These are phyloP conservation scores for Lepidocyrtoides sp. DNA, from an alignment of 2,888 invertebrate genomes.

Conservation along the genomic window DNA sequence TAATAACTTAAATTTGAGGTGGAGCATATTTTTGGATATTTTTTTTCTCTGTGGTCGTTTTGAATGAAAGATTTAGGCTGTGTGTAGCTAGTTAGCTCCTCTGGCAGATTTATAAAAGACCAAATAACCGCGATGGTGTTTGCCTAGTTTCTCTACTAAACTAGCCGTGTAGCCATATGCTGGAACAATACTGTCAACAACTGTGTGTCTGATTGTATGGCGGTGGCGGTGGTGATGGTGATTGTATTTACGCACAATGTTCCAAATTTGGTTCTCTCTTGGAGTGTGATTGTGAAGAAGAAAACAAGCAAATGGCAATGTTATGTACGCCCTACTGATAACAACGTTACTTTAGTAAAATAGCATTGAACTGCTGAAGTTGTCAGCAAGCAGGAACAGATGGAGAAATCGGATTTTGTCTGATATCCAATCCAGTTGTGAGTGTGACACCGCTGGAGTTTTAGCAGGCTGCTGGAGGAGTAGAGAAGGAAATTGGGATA, in stretches of 20 bases:
- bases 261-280: conserved; percentile 49
- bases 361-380: background rate
- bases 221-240: conserved; percentile 10
- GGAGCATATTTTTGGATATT: too few species aligned
- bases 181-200: conserved; percentile 47
- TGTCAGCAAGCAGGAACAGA: conserved; percentile 33
- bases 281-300: background rate
- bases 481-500: background rate
- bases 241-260: background rate
- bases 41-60: too few species aligned
- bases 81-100: too few species aligned
- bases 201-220: conserved; percentile 22
- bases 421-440: conserved; percentile 16
- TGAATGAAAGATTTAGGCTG: too few species aligned
- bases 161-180: background rate
- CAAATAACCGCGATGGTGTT: background rate
- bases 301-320: conserved; percentile 28
- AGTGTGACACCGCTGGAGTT: conserved; percentile 32
- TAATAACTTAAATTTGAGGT: too few species aligned
- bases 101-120: background rate
- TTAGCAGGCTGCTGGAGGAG: background rate
- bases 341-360: background rate
- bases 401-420: conserved; percentile 29
- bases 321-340: conserved; percentile 11
- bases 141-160: too few species aligned